These are phyloP conservation scores for Leptobrachium ailaonicum DNA, from an alignment of 2,113 vertebrate genomes.

Conservation along the genomic window DNA sequence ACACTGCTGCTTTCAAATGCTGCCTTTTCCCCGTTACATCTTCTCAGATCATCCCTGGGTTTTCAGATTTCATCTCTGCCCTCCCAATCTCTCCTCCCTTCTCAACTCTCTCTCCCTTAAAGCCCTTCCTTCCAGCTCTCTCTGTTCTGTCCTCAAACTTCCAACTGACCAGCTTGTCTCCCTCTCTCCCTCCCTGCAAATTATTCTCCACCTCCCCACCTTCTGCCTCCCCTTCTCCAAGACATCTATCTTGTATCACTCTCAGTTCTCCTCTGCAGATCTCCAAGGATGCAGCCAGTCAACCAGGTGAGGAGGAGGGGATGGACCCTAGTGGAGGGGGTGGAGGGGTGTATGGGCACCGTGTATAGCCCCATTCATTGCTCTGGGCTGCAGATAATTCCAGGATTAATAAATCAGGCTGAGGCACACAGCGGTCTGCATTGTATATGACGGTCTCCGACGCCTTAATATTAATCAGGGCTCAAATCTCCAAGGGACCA, in stretches of 20 bases:
- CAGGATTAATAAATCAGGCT: slow-evolving; percentile 18
- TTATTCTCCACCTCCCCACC: not conserved
- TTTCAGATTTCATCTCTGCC: not conserved
- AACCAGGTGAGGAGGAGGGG: slow-evolving; percentile 37
- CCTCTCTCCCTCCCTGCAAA: not conserved
- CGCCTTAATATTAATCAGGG: not conserved
- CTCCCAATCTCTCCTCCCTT: not conserved
- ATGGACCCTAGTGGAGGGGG: slow-evolving; percentile 1
- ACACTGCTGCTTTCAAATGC: not conserved
- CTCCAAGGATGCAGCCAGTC: slow-evolving; percentile 26
- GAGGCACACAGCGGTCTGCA: slow-evolving; percentile 4
- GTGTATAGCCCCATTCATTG: not conserved
- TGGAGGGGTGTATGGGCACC: slow-evolving; percentile 15
- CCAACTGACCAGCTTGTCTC: slow-evolving; percentile 2
- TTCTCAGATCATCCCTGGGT: not conserved
- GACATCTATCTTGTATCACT: slow-evolving; percentile 10
- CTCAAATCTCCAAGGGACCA: not conserved
- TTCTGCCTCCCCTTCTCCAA: slow-evolving; percentile 4
- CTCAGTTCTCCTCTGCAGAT: not conserved
- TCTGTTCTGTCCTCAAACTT: not conserved
- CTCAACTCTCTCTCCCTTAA: not conserved
- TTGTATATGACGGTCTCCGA: slow-evolving; percentile 6
- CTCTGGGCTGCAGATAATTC: not conserved
- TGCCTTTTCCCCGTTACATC: not conserved
- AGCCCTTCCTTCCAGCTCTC: not conserved